Evolutionary conservation across 1,140 invertebrate genomes (phyloP).

Genomic region (Zophobas morio): DNA sequence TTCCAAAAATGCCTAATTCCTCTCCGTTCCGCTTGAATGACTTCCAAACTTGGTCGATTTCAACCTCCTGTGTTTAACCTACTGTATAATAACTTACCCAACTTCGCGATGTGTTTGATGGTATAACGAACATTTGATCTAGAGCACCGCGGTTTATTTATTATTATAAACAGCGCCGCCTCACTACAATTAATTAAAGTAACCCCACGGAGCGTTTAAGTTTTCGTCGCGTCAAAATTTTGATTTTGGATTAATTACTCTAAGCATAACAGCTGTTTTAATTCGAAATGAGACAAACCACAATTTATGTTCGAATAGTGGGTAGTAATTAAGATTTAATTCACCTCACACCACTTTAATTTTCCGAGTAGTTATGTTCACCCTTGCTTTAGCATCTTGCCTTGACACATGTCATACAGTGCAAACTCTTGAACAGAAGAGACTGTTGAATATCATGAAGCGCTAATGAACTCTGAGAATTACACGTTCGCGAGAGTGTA

Average conservation of each 20-base stretch:
- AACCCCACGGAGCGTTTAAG: conserved; percentile 13
- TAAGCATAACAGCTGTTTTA: conserved; percentile 41
- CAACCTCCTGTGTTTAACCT: conserved; percentile 13
- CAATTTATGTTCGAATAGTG: conserved; percentile 50
- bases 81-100: conserved; percentile 32
- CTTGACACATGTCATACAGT: conserved; percentile 47
- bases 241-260: conserved; percentile 36
- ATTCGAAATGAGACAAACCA: conserved; percentile 29
- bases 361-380: conserved; percentile 47
- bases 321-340: conserved; percentile 52
- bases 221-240: conserved; percentile 21
- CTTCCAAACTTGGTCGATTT: background rate
- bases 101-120: conserved; percentile 22
- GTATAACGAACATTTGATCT: conserved; percentile 26
- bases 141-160: conserved; percentile 15
- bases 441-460: conserved; percentile 47
- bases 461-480: conserved; percentile 47
- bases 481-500: conserved; percentile 6
- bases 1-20: no score
- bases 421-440: conserved; percentile 40
- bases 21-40: background rate
- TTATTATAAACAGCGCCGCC: conserved; percentile 22
- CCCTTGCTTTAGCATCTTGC: conserved; percentile 43
- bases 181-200: conserved; percentile 44
- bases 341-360: conserved; percentile 48